Evolutionary conservation across 2,797 vertebrate genomes (phyloP).

Genomic region (Myiotriccus ornatus): DNA sequence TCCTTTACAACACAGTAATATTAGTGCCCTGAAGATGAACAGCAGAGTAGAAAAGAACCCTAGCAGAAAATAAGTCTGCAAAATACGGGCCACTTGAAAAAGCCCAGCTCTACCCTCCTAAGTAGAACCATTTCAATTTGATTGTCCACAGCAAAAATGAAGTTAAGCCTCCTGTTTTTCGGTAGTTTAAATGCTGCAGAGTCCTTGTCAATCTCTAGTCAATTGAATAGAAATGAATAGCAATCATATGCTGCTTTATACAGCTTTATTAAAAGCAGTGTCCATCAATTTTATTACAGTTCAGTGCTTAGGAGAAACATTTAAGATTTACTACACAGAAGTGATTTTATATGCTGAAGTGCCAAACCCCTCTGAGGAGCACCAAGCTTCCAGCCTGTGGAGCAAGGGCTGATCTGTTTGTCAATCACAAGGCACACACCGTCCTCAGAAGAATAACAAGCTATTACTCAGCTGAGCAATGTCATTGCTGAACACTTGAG

Average conservation of each 20-base stretch:
- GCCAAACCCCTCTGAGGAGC: not conserved
- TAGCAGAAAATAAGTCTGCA: not conserved
- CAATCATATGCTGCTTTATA: not conserved
- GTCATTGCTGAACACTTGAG: not conserved
- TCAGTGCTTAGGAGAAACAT: not conserved
- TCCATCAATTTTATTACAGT: not conserved
- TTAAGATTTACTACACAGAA: not conserved
- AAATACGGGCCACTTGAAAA: not conserved
- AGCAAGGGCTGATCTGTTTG: not conserved
- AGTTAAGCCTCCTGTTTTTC: not conserved
- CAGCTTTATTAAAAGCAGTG: not conserved
- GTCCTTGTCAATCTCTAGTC: conserved; percentile 19
- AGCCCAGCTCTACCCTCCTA: not conserved
- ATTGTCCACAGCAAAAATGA: not conserved
- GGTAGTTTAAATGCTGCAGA: not conserved
- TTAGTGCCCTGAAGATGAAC: not conserved
- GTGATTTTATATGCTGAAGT: not conserved
- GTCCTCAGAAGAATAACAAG: not conserved
- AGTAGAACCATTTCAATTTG: not conserved
- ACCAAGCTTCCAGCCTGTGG: not conserved
- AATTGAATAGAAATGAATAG: not conserved
- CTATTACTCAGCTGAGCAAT: not conserved
- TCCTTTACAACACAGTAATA: not conserved
- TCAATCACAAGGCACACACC: not conserved
- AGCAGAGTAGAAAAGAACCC: not conserved